Evolutionary conservation across 2,797 vertebrate genomes (phyloP).

Genomic region (Synanceia verrucosa): DNA sequence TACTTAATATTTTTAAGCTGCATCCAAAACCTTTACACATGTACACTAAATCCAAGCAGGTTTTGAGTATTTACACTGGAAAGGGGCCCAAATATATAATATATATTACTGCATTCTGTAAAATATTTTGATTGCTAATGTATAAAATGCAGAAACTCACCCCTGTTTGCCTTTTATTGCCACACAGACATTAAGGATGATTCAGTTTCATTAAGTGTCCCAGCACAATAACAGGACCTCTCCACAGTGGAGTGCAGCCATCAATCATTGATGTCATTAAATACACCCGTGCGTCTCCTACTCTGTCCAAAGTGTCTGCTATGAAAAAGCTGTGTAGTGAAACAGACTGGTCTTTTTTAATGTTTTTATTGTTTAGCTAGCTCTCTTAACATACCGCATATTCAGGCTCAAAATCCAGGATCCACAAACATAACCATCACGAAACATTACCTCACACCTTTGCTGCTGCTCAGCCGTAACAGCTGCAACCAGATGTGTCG

Average conservation of each 20-base stretch:
- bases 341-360: background rate
- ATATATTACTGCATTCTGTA: too few relatives aligned
- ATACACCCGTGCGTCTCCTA: background rate
- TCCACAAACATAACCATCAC: constrained; percentile 7
- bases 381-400: background rate
- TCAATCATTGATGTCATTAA: background rate
- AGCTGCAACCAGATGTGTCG: constrained; percentile 47
- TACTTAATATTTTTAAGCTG: background rate
- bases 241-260: background rate
- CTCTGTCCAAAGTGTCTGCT: background rate
- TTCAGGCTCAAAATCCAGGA: background rate
- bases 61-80: background rate
- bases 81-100: background rate
- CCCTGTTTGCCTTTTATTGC: too few relatives aligned
- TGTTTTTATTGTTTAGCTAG: background rate
- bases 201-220: too few relatives aligned
- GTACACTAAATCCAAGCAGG: background rate
- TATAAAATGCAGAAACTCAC: too few relatives aligned
- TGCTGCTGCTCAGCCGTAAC: background rate
- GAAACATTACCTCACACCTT: constrained; percentile 7
- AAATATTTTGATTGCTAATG: too few relatives aligned
- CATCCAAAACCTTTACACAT: background rate
- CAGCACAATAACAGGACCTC: background rate
- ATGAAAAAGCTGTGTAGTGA: background rate
- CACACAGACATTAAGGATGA: background rate